phyloP scores from a whole-genome alignment of 2,888 invertebrate genomes.

The Leptothorax acervorum region DNA sequence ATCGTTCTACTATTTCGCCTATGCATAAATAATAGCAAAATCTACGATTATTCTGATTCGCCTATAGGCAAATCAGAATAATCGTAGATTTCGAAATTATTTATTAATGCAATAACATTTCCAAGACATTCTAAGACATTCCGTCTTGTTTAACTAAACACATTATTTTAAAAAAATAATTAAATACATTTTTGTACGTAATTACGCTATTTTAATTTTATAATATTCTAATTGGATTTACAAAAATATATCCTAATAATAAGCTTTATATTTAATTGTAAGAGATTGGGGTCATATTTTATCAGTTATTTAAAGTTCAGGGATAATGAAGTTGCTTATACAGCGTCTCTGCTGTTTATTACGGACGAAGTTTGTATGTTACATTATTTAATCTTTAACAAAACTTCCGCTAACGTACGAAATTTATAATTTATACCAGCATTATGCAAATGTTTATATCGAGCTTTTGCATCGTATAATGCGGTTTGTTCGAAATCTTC shows the following conservation, averaged over 20 bases:
- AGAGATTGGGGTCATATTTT: background rate
- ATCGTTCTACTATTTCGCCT: background rate
- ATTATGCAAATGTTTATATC: constrained; percentile 13
- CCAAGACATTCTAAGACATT: background rate
- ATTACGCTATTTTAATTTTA: background rate
- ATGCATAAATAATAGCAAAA: background rate
- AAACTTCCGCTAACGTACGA: constrained; percentile 8
- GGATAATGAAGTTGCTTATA: background rate
- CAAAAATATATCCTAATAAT: background rate
- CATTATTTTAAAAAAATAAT: background rate
- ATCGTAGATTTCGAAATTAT: background rate
- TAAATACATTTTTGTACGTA: background rate
- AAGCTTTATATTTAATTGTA: background rate
- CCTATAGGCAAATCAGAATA: background rate
- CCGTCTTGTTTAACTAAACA: background rate
- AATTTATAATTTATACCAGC: constrained; percentile 9
- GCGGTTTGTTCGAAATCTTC: background rate
- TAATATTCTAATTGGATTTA: background rate
- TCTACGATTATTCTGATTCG: background rate
- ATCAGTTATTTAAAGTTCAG: background rate
- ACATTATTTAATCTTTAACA: constrained; percentile 15
- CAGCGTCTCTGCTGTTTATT: background rate
- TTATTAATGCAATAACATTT: background rate
- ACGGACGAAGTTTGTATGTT: background rate
- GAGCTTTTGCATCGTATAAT: background rate